phyloP scores from a whole-genome alignment of 1,140 invertebrate genomes.

The Neodiprion lecontei region DNA sequence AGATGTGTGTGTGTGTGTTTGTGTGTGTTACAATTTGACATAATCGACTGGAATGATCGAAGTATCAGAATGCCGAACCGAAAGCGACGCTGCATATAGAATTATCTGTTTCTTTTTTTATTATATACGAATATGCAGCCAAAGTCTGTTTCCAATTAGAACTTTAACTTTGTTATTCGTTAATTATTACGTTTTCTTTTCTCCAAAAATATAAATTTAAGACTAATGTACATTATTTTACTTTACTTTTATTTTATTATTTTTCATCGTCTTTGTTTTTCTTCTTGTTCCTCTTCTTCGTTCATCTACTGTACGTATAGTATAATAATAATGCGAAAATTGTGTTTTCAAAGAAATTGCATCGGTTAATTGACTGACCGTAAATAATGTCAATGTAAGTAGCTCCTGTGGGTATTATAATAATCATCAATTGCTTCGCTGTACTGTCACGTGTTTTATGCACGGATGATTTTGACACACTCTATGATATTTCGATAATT shows the following conservation, averaged over 20 bases:
- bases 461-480: too few relatives aligned
- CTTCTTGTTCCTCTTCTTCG: neutral
- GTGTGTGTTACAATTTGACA: neutral
- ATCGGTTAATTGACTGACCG: too few relatives aligned
- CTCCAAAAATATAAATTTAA: conserved; percentile 60
- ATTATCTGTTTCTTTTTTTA: too few relatives aligned
- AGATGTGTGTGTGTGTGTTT: neutral
- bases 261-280: conserved; percentile 6
- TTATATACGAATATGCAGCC: too few relatives aligned
- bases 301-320: neutral
- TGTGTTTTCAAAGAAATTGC: too few relatives aligned
- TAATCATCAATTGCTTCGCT: too few relatives aligned
- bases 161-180: conserved; percentile 20
- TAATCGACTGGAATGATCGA: conserved; percentile 7
- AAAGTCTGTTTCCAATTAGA: too few relatives aligned
- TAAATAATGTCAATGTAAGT: too few relatives aligned
- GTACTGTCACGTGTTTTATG: too few relatives aligned
- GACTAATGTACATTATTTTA: conserved; percentile 44
- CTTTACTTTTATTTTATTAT: neutral
- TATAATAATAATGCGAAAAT: too few relatives aligned
- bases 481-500: too few relatives aligned
- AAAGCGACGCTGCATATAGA: conserved; percentile 6
- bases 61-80: neutral
- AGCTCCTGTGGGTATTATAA: too few relatives aligned
- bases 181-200: conserved; percentile 34